Evolutionary conservation across 2,797 vertebrate species (phyloP), one percentile per base, ranked within the genome.

Genomic region (Lateolabrax maculatus): DNA sequence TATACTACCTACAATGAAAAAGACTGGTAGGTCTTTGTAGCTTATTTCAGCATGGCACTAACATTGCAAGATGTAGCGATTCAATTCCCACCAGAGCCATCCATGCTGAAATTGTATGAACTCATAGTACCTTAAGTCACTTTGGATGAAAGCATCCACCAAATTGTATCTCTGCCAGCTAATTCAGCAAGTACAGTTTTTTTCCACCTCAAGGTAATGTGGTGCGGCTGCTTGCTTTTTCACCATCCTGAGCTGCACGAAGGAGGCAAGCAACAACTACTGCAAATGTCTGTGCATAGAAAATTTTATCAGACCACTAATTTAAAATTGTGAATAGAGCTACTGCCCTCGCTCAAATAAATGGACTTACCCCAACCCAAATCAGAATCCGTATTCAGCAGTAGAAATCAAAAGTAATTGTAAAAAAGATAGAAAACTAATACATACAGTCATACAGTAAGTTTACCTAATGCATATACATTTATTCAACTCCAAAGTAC

Each of bases 71-170:
- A 75, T 6, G 2, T 37, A 46, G 56, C 68, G 55, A 67, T 73
- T 81, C 55, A 77, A 79, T 82, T 84, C 77, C 66, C 71, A 18
- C 10, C 0, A 5, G 77, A 79, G 52, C 51, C 70, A 71, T 79
- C 51, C 56, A 11, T 18, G 73, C 69, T 75, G 71, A 82, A 84
- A 89, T 43, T 68, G 41, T 49, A 68, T 71, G 65, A 89, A 75
- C 51, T 63, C 80, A 29, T 31, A 31, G n/a, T 56, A 44, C 43
- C 71, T 81, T 60, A 46, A 68, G 64, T 79, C 62, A 69, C 71
- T 82, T 74, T 81, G 62, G 74, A 74, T 84, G 61, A 77, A 85
- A 86, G 66, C 65, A 31, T 75, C 41, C 60, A 61, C 41, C 29
- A 70, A 60, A 83, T 65, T 73, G 49, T 52, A 76, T 56, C 44